These are phyloP conservation scores for Sebastes steindachneri DNA, from an alignment of 2,797 vertebrate species.

Conservation along the genomic window DNA sequence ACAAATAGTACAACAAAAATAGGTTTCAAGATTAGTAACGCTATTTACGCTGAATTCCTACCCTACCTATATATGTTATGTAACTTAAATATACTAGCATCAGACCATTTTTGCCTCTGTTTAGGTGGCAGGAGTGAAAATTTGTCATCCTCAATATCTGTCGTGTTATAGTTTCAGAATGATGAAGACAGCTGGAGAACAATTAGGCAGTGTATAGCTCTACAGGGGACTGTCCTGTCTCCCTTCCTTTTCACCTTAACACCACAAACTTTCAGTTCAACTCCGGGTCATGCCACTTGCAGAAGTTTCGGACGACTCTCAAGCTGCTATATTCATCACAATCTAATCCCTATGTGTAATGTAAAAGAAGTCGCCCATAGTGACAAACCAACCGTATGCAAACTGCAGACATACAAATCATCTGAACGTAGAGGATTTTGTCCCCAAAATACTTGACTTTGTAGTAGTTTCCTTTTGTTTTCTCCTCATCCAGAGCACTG, in stretches of 20 bases:
- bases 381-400: neutral
- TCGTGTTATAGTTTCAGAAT: neutral
- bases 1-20: too few relatives aligned
- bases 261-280: neutral
- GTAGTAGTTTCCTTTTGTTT: neutral
- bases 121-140: too few relatives aligned
- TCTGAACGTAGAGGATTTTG: neutral
- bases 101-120: too few relatives aligned
- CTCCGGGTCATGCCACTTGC: neutral
- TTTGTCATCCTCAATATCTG: too few relatives aligned
- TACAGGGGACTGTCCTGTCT: neutral
- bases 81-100: too few relatives aligned
- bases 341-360: neutral
- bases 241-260: neutral
- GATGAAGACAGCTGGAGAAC: neutral
- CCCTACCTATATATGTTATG: too few relatives aligned
- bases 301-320: neutral
- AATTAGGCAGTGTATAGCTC: neutral
- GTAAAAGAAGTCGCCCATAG: neutral
- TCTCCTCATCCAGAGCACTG: neutral
- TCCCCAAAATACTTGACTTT: neutral
- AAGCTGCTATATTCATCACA: neutral
- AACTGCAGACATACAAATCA: neutral
- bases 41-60: too few relatives aligned
- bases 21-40: too few relatives aligned